phyloP scores from a whole-genome alignment of 2,113 vertebrate genomes.

The Corythornis madagascariensis region DNA sequence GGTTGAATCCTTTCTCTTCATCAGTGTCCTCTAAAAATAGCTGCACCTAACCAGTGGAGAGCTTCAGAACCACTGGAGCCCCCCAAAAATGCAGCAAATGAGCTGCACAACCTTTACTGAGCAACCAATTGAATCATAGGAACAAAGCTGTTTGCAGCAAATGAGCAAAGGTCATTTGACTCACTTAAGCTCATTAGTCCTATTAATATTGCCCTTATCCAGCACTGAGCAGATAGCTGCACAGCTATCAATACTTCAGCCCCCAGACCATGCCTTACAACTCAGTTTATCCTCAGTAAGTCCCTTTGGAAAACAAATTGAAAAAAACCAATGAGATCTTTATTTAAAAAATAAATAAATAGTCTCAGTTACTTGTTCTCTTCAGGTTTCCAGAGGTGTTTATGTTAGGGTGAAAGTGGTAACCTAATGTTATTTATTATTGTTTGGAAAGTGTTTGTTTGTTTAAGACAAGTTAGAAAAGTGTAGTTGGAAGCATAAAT shows the following conservation, averaged over 20 bases:
- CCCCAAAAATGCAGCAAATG: neutral
- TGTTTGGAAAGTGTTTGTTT: neutral
- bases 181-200: conserved; percentile 25
- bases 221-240: neutral
- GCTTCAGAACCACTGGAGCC: neutral
- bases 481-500: neutral
- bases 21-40: conserved; percentile 2
- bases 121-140: conserved; percentile 31
- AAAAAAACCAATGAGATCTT: neutral
- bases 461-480: neutral
- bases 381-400: neutral
- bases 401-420: neutral
- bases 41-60: neutral
- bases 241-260: neutral
- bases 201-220: neutral
- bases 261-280: neutral
- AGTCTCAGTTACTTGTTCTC: neutral
- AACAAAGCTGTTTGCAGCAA: conserved; percentile 35
- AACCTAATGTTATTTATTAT: neutral
- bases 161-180: conserved; percentile 49
- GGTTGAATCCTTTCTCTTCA: conserved; percentile 49
- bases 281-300: neutral
- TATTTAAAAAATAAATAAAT: neutral
- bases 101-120: conserved; percentile 30
- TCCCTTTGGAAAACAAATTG: neutral